Conservation (phyloP, 2,113 vertebrate species). For the Stictonetta naevosa region DNA sequence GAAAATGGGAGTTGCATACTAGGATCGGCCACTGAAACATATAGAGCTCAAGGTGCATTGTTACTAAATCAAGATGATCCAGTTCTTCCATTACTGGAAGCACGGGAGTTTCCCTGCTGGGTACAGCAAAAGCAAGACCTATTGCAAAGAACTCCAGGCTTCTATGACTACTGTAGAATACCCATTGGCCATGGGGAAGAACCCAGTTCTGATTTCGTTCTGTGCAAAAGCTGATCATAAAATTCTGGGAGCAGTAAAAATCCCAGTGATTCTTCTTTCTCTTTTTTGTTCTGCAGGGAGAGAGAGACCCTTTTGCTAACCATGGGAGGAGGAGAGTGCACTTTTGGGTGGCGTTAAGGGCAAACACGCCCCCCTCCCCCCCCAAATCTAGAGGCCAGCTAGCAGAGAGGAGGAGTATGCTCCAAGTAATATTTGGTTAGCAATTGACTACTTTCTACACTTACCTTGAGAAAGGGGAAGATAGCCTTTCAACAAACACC, state of each 20-base stretch:
- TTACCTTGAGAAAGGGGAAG: background rate
- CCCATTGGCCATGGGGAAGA: background rate
- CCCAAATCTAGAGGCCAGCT: background rate
- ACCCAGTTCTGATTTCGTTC: background rate
- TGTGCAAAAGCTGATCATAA: background rate
- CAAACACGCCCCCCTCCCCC: background rate
- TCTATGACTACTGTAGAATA: background rate
- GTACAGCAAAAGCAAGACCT: background rate
- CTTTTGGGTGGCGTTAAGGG: background rate
- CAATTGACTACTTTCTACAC: background rate
- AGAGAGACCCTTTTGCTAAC: background rate
- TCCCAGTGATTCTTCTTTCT: background rate
- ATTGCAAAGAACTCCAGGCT: background rate
- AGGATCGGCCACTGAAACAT: background rate
- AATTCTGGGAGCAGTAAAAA: background rate
- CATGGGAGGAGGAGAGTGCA: rapidly evolving
- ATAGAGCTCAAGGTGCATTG: background rate
- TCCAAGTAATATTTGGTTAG: background rate
- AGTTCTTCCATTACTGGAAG: background rate
- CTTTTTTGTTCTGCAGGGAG: background rate
- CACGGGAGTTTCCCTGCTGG: background rate
- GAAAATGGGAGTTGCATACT: background rate
- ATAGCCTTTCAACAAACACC: background rate
- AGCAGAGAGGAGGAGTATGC: background rate
- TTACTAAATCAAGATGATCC: background rate